Percentiles rank a stretch among this genome's conserved stretches.
Evolutionary conservation across 2,888 invertebrate genomes (phyloP).

Genomic region (Balanococcus diminutus): DNA sequence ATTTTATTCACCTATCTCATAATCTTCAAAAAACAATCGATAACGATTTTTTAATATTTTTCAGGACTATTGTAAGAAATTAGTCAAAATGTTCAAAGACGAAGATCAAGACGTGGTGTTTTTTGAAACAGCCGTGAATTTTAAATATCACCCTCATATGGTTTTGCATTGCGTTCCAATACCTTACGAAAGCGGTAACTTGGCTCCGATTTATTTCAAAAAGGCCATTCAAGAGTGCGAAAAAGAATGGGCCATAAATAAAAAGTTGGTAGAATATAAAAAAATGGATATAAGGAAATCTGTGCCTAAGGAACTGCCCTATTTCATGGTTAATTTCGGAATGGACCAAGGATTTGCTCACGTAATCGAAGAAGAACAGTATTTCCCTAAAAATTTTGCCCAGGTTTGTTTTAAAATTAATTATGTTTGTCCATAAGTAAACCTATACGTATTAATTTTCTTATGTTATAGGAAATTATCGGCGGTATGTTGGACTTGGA

Average conservation of each 20-base stretch:
- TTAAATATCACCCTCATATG: constrained; percentile 82
- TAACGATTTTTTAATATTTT: constrained; percentile 59
- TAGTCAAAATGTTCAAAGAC: constrained; percentile 77
- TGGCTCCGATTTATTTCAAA: constrained; percentile 85
- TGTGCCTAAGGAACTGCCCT: constrained; percentile 91
- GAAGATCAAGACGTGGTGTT: constrained; percentile 83
- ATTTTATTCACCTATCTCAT: neutral
- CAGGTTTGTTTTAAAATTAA: constrained; percentile 70
- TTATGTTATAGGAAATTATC: constrained; percentile 77
- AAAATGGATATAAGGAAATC: constrained; percentile 77
- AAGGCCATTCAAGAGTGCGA: constrained; percentile 96
- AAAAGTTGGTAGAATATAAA: constrained; percentile 79
- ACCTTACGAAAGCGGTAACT: constrained; percentile 80
- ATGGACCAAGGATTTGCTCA: constrained; percentile 92
- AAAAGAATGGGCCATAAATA: constrained; percentile 93
- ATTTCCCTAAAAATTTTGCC: constrained; percentile 88
- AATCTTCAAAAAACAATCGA: constrained; percentile 43
- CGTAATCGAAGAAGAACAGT: constrained; percentile 90
- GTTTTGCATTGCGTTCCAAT: constrained; percentile 87
- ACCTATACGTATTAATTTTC: constrained; percentile 22
- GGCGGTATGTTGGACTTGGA: constrained; percentile 93
- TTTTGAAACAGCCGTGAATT: constrained; percentile 82
- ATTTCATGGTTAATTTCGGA: constrained; percentile 94
- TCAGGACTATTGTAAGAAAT: constrained; percentile 75
- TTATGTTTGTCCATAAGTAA: neutral